Base-by-base conservation (phyloP, 2,797 vertebrate genomes). In the Silurus lanzhouensis region DNA sequence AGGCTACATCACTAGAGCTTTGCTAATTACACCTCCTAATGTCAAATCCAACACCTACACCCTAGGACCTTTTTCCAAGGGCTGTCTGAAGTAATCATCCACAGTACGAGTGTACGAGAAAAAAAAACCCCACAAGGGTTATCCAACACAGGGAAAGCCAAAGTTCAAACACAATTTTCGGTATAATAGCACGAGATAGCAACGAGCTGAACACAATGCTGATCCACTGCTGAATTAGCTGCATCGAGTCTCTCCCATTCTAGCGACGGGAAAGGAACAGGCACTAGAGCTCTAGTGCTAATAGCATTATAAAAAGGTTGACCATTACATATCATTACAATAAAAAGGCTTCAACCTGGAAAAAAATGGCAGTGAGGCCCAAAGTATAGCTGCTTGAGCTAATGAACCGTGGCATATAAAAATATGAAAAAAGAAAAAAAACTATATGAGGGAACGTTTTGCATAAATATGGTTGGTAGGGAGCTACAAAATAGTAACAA, bases 91-190 rank as follows among this genome's bases (percentile, higher is more conserved):
- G 81, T 87, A 90, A 88, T 90, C 85, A 88, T 79, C 82, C 63
- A 38, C 66, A 64, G 76, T 78, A 81, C 83, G 75, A 88, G 86
- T 80, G 80, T 87, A 38, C 4, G 38, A 52, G 10, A 52, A 52
- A 52, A 52, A 52, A 52, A 52, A 52, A 52, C 1, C 6, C 48
- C 82, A 85, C 81, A 76, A 83, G 85, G 52, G 86, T 84, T 83
- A 88, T 89, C 63, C 60, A 83, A 87, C 91, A 90, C 90, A 90
- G 91, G 89, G 87, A 91, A 91, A 91, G 90, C 90, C 90, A 91
- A 91, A 70, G 90, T 90, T 92, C 92, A 91, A 91, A 93, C 92
- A 91, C 91, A 91, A 90, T 93, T 90, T 92, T 93, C 90, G 88
- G 92, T 8, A 81, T 81, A 81, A 81, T 81, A 81, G 63, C 63